Percentiles rank a stretch among this genome's conserved stretches.
These are phyloP conservation scores for Campylomormyrus numenius DNA, from an alignment of 2,113 vertebrate species.

Conservation along the genomic window DNA sequence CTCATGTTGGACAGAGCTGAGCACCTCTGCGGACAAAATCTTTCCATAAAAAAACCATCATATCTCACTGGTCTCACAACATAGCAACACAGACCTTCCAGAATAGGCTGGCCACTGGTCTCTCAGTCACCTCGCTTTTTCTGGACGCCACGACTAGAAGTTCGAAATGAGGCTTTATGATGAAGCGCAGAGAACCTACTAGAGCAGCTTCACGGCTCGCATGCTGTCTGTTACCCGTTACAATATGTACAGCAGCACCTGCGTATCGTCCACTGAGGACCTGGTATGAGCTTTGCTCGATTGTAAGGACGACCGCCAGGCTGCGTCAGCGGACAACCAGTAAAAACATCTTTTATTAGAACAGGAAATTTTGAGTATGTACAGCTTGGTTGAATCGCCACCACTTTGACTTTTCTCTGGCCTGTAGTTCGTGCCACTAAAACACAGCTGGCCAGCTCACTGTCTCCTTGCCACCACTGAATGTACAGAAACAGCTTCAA, in stretches of 20 bases:
- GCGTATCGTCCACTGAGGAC: neutral
- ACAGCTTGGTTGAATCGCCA: constrained; percentile 3
- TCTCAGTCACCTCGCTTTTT: neutral
- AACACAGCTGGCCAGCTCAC: neutral
- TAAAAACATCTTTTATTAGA: constrained; percentile 46
- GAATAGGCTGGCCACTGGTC: neutral
- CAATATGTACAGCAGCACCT: neutral
- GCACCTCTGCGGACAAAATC: neutral
- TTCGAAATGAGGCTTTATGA: neutral
- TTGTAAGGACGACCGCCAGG: constrained; percentile 22
- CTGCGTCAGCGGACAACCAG: constrained; percentile 29
- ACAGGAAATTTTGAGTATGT: constrained; percentile 39
- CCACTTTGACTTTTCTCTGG: constrained; percentile 45
- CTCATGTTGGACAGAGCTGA: neutral
- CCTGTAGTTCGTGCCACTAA: neutral
- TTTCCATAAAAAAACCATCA: neutral
- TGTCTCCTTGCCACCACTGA: neutral
- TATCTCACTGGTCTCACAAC: neutral
- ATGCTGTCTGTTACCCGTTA: neutral
- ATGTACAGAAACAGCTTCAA: neutral
- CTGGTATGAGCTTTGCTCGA: neutral
- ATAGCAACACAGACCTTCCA: neutral
- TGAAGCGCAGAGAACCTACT: neutral
- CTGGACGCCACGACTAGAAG: neutral
- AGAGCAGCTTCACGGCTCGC: neutral